Percentiles rank a stretch among this genome's conserved stretches.
Conservation (phyloP, 2,888 invertebrate genomes). For the Volucella bombylans region DNA sequence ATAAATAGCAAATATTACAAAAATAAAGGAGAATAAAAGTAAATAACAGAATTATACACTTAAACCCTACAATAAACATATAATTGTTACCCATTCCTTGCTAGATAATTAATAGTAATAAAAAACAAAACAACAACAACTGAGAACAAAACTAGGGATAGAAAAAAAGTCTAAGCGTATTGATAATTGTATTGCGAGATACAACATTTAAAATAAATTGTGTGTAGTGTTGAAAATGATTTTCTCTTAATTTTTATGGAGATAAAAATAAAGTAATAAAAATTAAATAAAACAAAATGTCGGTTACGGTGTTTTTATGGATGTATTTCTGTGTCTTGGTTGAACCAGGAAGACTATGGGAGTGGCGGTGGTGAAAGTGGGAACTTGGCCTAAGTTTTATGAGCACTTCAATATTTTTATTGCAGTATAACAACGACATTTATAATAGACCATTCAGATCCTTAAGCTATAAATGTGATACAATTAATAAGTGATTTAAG, state of each 20-base stretch:
- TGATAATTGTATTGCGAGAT: slow-evolving; percentile 31
- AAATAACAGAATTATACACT: slow-evolving; percentile 31
- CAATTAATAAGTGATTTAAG: too few relatives aligned
- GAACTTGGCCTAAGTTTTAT: too few relatives aligned
- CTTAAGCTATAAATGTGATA: too few relatives aligned
- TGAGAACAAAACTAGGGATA: slow-evolving; percentile 25
- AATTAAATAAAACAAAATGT: too few relatives aligned
- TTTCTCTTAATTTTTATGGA: not conserved
- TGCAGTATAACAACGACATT: too few relatives aligned
- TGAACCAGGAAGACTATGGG: not conserved
- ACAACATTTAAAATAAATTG: slow-evolving; percentile 32
- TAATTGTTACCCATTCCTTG: slow-evolving; percentile 40
- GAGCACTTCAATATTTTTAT: too few relatives aligned
- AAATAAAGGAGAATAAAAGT: slow-evolving; percentile 13
- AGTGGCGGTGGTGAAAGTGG: too few relatives aligned
- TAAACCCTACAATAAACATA: slow-evolving; percentile 9
- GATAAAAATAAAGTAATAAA: not conserved
- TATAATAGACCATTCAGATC: too few relatives aligned
- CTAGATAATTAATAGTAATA: slow-evolving; percentile 24
- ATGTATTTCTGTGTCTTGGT: not conserved
- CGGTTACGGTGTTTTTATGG: not conserved
- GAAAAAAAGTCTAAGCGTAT: slow-evolving; percentile 15
- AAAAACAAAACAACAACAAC: not conserved
- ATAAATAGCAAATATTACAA: not conserved
- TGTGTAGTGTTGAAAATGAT: slow-evolving; percentile 17